Evolutionary conservation across 2,797 vertebrate species (phyloP), one percentile per base, ranked within the genome.

Genomic region (Chanos chanos): DNA sequence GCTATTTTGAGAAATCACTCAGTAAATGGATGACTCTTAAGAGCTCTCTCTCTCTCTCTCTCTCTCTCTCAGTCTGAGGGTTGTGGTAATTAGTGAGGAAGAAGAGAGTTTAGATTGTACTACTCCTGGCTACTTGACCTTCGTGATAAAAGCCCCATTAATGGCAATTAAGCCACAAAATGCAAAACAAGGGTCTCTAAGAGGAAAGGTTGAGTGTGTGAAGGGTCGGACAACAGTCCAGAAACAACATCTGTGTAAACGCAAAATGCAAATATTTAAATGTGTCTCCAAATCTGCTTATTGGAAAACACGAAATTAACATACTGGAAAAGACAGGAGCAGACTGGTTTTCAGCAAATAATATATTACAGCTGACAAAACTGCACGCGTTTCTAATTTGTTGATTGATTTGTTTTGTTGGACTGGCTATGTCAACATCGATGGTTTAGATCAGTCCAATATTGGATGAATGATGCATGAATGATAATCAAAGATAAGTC

Each of bases 201-300:
- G 31, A 52, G 16, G 15, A 71, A 58, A 54, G 50, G 30, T 45
- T 54, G 45, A 36, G 16, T 45, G 10, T 19, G 15, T n/a, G n/a
- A n/a, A 31, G 40, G 12, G 4, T 10, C 21, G 57, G 60, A 58
- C 50, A 30, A 30, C 33, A 51, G 57, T 44, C 41, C 22, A 81
- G 79, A 80, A 82, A 77, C 79, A 69, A 34, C 62, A 63, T 84
- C 85, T 84, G 81, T 85, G 83, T 86, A 86, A 86, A 86, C 86
- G 87, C 86, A 78, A 89, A 87, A 89, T 82, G 80, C n/a, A n/a
- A n/a, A n/a, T n/a, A n/a, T n/a, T n/a, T n/a, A n/a, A n/a, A n/a
- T n/a, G n/a, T n/a, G n/a, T n/a, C n/a, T n/a, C n/a, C n/a, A n/a
- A n/a, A n/a, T n/a, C n/a, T n/a, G n/a, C n/a, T n/a, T n/a, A n/a